These are phyloP conservation scores for Xanthostigma xanthostigma DNA, from an alignment of 2,888 invertebrate genomes.

Conservation along the genomic window DNA sequence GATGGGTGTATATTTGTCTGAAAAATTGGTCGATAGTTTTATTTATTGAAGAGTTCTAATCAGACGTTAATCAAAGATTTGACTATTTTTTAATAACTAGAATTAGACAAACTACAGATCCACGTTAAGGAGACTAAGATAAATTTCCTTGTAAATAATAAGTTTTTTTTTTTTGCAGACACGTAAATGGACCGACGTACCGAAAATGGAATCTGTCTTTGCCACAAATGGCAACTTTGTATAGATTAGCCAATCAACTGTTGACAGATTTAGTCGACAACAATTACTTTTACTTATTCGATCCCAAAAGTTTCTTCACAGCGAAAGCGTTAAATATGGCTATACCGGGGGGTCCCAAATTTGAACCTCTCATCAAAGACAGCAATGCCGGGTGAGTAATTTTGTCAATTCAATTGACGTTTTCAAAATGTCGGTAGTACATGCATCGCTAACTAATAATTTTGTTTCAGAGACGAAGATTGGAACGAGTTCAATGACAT, in stretches of 20 bases:
- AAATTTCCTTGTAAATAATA: no score
- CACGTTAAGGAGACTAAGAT: no score
- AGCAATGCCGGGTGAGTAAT: conserved; percentile 71
- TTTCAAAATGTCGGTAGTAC: conserved; percentile 4
- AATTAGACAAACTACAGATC: no score
- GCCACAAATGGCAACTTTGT: conserved; percentile 95
- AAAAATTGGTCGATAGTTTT: no score
- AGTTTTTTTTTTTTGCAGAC: conserved; percentile 29
- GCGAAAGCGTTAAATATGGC: conserved; percentile 99
- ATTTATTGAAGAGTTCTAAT: no score
- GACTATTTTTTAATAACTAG: no score
- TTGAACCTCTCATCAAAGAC: conserved; percentile 97
- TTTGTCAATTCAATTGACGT: not conserved
- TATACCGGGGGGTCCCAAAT: conserved; percentile 98
- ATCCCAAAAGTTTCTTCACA: conserved; percentile 98
- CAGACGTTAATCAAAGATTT: no score
- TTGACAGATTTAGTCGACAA: conserved; percentile 95
- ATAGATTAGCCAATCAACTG: conserved; percentile 93
- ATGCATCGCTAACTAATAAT: conserved; percentile 1
- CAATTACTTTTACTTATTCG: conserved; percentile 98
- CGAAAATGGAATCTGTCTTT: conserved; percentile 90
- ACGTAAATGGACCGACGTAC: conserved; percentile 94
- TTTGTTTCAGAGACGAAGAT: conserved; percentile 75
- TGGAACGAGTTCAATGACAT: conserved; percentile 99
- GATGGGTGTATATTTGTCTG: no score